Evolutionary conservation across 2,888 invertebrate genomes (phyloP), one percentile per base, ranked within the genome.

Genomic region (Hydriomena furcata): DNA sequence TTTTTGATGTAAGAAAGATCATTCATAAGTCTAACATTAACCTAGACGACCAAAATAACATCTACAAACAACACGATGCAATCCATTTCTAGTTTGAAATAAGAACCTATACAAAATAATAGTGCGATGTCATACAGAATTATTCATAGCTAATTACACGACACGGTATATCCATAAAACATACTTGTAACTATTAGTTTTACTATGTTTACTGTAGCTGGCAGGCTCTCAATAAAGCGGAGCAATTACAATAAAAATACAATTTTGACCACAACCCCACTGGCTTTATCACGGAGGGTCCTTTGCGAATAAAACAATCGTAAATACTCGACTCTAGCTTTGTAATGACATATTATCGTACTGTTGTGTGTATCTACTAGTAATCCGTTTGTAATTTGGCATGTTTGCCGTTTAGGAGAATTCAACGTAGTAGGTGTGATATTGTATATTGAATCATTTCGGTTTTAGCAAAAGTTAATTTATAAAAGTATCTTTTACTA

Each of bases 171-270:
- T 59, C 32, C 24, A 30, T 52, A 32, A 13, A 31, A 28, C 37
- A 12, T 36, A 21, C 6, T 25, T 12, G 38, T 36, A 35, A n/a
- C n/a, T n/a, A n/a, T n/a, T 32, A 55, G 75, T 75, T 75, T 74
- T 73, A 79, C 69, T 76, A 77, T 85, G 75, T 89, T 86, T 82
- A 85, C 87, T 80, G 82, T 76, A 75, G 70, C 71, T 68, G 68
- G 74, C 76, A 68, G 73, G 73, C 66, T 79, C 78, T 80, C 79
- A 74, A 85, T 84, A 80, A 82, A 84, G 78, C 72, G 71, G 68
- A 75, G 81, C 84, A 77, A 86, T 90, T 89, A 89, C 82, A 87
- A 89, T 90, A 89, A 89, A 89, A 89, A 89, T 88, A 89, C 86
- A 88, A 87, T 89, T 88, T 86, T 76, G 80, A 84, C 84, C 83